Conservation (phyloP, 2,888 invertebrate species). For the Listrodromus nycthemerus region DNA sequence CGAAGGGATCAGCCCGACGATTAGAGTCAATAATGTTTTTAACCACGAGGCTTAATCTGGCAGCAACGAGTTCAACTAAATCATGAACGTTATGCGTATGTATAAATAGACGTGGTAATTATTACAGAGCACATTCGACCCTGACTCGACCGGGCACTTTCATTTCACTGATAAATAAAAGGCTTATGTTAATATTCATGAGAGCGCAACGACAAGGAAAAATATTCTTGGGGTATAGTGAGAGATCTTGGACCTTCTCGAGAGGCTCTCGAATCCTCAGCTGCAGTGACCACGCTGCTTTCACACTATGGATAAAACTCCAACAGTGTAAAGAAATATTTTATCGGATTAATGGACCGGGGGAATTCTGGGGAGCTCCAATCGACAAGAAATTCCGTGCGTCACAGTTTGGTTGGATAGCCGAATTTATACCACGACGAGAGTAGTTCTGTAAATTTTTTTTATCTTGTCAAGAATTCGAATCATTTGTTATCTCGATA, state of each 20-base stretch:
- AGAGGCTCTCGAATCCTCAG: conserved; percentile 35
- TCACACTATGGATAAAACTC: not conserved
- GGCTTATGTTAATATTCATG: conserved; percentile 74
- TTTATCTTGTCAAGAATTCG: not conserved
- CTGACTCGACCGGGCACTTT: conserved; percentile 54
- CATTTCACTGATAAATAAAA: conserved; percentile 75
- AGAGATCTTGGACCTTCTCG: conserved; percentile 34
- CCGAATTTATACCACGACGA: conserved; percentile 71
- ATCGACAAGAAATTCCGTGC: conserved; percentile 60
- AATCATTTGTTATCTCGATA: conserved; percentile 4
- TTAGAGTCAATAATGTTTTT: conserved; percentile 5
- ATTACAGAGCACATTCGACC: conserved; percentile 66
- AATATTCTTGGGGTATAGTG: conserved; percentile 26
- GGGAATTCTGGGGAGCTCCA: conserved; percentile 58
- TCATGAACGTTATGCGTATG: conserved; percentile 26
- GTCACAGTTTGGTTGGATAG: conserved; percentile 60
- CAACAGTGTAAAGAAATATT: conserved; percentile 70
- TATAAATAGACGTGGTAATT: conserved; percentile 59
- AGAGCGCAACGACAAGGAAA: conserved; percentile 20
- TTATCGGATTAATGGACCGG: conserved; percentile 74
- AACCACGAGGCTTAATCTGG: conserved; percentile 34
- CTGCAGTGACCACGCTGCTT: not conserved
- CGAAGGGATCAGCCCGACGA: not conserved
- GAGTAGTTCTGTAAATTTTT: conserved; percentile 67
- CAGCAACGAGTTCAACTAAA: conserved; percentile 40